Evolutionary conservation across 2,797 vertebrate species (phyloP), one percentile per base, ranked within the genome.

Genomic region (Simalia tracyae): DNA sequence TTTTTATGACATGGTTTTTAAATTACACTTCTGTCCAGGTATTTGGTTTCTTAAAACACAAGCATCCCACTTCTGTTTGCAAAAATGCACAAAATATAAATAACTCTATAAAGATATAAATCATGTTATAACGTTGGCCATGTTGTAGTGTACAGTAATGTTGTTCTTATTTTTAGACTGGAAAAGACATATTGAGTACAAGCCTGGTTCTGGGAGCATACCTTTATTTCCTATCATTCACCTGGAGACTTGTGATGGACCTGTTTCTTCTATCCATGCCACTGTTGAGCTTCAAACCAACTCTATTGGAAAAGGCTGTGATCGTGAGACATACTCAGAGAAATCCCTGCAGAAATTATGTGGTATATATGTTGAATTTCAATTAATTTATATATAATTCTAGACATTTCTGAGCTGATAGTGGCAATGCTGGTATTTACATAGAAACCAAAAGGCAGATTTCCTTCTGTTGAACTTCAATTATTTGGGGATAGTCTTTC

Each of bases 301-400:
- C 81, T 98, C 98, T 94, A 98, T 98, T 0, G 98, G 98, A n/a
- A 99, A 99, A 93, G 99, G 99, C 94, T 99, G 99, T 15, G 98
- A 99, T 92, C 98, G 98, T 0, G 98, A 99, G 96, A 99, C 99
- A 0, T 99, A 99, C 97, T 99, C 99, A 0, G 99, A 99, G 96
- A 99, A 98, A 94, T 99, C 99, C 42, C 97, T 99, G 46, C 98
- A 99, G 97, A 99, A 99, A 90, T 97, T 99, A 89, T 99, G 99
- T 31, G 99, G 99, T 99, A 97, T 14, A 98, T 96, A 63, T 91
- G 57, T 72, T 26, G n/a, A 66, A 68, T 91, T 87, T 68, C 46
- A 28, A 60, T 63, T 22, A 28, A 56, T 66, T 76, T 86, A 19
- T 72, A 2, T 54, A 31, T 22, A 61, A 28, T 46, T 59, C 2